These are phyloP conservation scores for Eurystomus gularis DNA, from an alignment of 2,113 vertebrate species.

Conservation along the genomic window DNA sequence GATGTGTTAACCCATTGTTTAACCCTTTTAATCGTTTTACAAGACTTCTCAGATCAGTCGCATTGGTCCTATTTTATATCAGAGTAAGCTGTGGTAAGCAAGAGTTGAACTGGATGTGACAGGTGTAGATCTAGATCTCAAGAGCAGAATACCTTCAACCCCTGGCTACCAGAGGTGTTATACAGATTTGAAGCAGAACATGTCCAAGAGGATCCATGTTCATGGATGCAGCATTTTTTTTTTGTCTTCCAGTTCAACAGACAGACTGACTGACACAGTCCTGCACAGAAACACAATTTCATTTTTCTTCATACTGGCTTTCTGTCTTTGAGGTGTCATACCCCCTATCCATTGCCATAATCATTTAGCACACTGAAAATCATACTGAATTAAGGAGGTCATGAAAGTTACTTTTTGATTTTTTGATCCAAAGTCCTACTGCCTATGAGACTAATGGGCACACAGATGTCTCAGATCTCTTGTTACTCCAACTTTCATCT, in stretches of 20 bases:
- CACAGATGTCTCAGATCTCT: not conserved
- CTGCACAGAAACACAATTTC: not conserved
- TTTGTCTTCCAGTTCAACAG: not conserved
- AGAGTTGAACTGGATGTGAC: accelerated
- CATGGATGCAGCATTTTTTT: accelerated
- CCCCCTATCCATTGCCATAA: not conserved
- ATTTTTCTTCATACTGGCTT: not conserved
- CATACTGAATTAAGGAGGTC: not conserved
- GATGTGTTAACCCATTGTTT: not conserved
- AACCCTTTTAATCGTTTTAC: not conserved
- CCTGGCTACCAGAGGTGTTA: not conserved
- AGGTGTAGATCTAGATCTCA: not conserved
- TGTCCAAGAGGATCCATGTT: not conserved
- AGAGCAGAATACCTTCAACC: not conserved
- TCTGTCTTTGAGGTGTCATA: not conserved
- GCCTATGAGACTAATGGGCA: not conserved
- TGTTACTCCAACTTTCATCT: not conserved
- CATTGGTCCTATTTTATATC: not conserved
- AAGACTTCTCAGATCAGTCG: not conserved
- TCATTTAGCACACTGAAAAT: not conserved
- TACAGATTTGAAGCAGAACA: not conserved
- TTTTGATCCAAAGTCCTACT: not conserved
- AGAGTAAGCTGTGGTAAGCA: not conserved
- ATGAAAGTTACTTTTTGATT: not conserved
- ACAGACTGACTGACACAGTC: too few species aligned